Conservation (phyloP, 2,888 invertebrate genomes). For the Odontomyia ornata region DNA sequence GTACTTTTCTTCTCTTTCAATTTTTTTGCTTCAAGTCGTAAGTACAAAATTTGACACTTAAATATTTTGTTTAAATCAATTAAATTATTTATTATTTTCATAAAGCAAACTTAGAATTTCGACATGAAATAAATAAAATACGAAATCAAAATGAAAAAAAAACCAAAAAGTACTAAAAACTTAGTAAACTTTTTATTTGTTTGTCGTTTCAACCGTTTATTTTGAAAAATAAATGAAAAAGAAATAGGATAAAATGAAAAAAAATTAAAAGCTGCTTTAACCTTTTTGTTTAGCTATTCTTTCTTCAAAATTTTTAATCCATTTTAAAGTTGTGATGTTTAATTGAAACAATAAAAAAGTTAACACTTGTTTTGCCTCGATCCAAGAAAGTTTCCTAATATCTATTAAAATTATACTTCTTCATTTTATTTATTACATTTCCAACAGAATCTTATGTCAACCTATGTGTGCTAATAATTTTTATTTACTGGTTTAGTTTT, state of each 20-base stretch:
- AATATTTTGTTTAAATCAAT: too few species aligned
- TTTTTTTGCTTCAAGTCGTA: conserved; percentile 12
- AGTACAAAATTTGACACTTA: too few species aligned
- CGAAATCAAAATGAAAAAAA: background rate
- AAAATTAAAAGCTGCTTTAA: background rate
- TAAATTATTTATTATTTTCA: background rate
- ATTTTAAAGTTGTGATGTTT: too few species aligned
- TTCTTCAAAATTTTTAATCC: background rate
- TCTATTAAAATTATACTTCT: conserved; percentile 14
- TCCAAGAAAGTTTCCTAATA: conserved; percentile 13
- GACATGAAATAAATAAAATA: background rate
- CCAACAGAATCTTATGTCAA: background rate
- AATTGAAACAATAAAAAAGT: too few species aligned
- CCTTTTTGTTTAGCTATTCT: background rate
- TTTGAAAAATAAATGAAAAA: too few species aligned
- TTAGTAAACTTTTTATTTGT: too few species aligned
- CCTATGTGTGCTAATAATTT: background rate
- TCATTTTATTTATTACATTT: background rate
- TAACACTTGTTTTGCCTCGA: conserved; percentile 5
- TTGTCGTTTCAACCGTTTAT: too few species aligned
- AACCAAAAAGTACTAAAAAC: too few species aligned
- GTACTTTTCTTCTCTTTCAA: conserved; percentile 22
- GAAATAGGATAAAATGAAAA: too few species aligned
- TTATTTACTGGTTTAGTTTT: conserved; percentile 44
- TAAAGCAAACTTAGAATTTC: too few species aligned